Evolutionary conservation across 2,888 invertebrate species (phyloP).

Genomic region (Baronia brevicornis): DNA sequence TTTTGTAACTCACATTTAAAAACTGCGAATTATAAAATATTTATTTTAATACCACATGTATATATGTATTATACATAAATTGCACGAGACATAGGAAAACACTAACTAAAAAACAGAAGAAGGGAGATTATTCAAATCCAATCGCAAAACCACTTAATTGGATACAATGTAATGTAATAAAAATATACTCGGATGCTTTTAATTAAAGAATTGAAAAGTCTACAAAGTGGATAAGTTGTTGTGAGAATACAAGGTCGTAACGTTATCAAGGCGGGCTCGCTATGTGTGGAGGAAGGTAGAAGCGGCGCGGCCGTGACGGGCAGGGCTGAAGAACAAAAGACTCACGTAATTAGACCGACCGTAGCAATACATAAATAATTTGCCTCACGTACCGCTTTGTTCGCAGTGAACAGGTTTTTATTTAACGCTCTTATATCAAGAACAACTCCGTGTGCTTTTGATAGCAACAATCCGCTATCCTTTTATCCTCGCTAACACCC

Average conservation of each 20-base stretch:
- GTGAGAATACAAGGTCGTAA: conserved; percentile 45
- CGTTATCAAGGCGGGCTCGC: conserved; percentile 39
- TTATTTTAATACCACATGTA: too few species aligned
- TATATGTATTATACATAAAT: too few species aligned
- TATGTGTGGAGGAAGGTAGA: conserved; percentile 41
- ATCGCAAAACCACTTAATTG: not conserved
- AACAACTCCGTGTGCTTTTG: conserved; percentile 60
- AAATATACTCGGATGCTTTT: conserved; percentile 3
- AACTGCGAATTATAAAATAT: too few species aligned
- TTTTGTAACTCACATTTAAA: too few species aligned
- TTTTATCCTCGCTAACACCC: conserved; percentile 39
- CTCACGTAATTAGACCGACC: conserved; percentile 71
- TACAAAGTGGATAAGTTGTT: conserved; percentile 24
- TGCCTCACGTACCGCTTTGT: conserved; percentile 72
- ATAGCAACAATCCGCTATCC: conserved; percentile 51
- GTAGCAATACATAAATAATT: conserved; percentile 74
- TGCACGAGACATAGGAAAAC: too few species aligned
- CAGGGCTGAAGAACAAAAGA: conserved; percentile 65
- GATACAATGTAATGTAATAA: too few species aligned
- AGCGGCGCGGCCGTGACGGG: conserved; percentile 37
- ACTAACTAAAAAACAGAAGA: too few species aligned
- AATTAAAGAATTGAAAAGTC: conserved; percentile 13
- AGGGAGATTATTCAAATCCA: too few species aligned
- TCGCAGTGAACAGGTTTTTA: conserved; percentile 62
- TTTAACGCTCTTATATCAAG: conserved; percentile 67